Base-by-base conservation (phyloP, 2,797 vertebrate genomes). In the Sarcophilus harrisii region DNA sequence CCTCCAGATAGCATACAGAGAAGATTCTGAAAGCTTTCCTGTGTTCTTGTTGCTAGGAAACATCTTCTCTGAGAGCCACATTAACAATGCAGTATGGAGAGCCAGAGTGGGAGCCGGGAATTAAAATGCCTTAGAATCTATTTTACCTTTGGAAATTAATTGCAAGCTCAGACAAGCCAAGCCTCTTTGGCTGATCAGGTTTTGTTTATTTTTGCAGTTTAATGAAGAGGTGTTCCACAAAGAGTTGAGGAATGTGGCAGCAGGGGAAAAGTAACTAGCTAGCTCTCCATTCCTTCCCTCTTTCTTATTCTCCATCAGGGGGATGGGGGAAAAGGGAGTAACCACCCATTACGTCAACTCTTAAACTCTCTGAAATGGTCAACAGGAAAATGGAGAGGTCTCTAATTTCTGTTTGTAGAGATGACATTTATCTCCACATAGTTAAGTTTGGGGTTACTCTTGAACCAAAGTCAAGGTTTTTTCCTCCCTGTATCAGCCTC, bases 31-130 rank as follows among this genome's bases (percentile, higher is more conserved):
- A 90, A 38, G 89, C 49, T 95, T 81, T 92, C 90, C 5, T 94
- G 32, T 55, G 5, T 52, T 66, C 95, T 96, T 89, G 95, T 97
- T 97, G 95, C 95, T 97, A 96, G 95, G 94, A 97, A 92, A 96
- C 11, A 0, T 49, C 62, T 96, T 52, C 62, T 96, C 29, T 60
- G 96, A 28, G 49, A 97, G 96, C 92, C 92, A 54, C 89, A 96
- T 90, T 90, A 90, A 90, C 52, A 58, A 81, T 89, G 55, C 21
- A 59, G 57, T 13, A 30, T 49, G 57, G 81, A 81, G 91, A 97
- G 92, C 21, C 49, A 93, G 49, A n/a, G 92, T 96, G 93, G 1
- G 0, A 96, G 89, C 54, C 0, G 1, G 0, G 1, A 94, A 94
- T 96, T 96, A 96, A 90, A 91, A 57, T 93, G 93, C 45, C 60